Base-by-base conservation (phyloP, 2,888 invertebrate genomes). In the Crocallis elinguaria region DNA sequence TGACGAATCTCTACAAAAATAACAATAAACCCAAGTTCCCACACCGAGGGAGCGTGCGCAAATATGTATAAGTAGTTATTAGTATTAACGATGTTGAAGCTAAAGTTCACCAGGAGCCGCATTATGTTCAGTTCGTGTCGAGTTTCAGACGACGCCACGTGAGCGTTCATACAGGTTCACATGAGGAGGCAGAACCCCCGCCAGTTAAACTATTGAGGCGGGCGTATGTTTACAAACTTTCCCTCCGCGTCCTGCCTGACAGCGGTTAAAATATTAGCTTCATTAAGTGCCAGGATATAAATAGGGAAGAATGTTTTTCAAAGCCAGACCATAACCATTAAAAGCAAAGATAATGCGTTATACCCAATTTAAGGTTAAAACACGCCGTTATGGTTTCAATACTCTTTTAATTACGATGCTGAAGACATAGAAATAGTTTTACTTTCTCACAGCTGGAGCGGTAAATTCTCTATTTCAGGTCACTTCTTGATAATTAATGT, bases 211-310 rank as follows among this genome's bases (percentile, higher is more conserved):
- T 68, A 70, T 57, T 33, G 53, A 70, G 65, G 63, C 67, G 67
- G 67, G 71, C 69, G 60, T 57, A 59, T 79, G 75, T 81, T 81
- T 84, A 82, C 76, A 73, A 78, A 80, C 75, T 76, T 67, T 69
- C 71, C 77, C 74, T 68, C 65, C 67, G 65, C 66, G 66, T 71
- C 72, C 68, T 59, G 65, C 64, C 69, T 62, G 60, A 64, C 62
- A 64, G 48, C 56, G 49, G 43, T 52, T 66, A 70, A 65, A 73
- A 69, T 71, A 74, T 71, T 67, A 71, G 68, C 66, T 67, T 72
- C 65, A 62, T 65, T 67, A 66, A 71, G 64, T 61, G 60, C 57
- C 57, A 58, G 55, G 57, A 44, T 58, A 62, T 60, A 68, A 66
- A 72, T 69, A 68, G 49, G 39, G 51, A 53, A 46, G 39, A 46